Conservation (phyloP, 2,797 vertebrate species). For the Lutjanus argentimaculatus region DNA sequence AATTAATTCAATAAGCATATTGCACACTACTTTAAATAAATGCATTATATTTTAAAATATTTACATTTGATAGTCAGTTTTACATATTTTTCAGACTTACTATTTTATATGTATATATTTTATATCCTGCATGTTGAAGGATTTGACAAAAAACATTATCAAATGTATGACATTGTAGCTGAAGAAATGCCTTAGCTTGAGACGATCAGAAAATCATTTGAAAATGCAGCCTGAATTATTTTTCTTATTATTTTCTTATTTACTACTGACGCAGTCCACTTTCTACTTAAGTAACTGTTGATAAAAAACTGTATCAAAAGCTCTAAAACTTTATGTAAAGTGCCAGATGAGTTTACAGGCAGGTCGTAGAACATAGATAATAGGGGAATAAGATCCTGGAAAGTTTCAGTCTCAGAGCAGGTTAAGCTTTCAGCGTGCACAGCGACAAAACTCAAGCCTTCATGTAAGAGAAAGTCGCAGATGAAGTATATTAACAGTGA, state of each 20-base stretch:
- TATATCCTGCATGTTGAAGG: not conserved
- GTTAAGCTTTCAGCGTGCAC: constrained; percentile 3
- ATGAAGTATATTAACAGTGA: not conserved
- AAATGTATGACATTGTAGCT: not conserved
- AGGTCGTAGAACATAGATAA: not conserved
- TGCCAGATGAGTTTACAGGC: not conserved
- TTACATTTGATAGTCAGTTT: not conserved
- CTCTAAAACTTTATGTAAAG: not conserved
- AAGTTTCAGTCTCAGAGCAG: constrained; percentile 26
- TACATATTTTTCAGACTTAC: too few species aligned
- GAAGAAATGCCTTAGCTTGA: not conserved
- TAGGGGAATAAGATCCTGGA: not conserved
- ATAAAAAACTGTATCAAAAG: not conserved
- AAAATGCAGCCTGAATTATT: not conserved
- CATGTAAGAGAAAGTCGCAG: not conserved
- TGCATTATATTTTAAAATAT: constrained; percentile 11
- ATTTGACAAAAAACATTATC: not conserved
- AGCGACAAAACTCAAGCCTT: constrained; percentile 6
- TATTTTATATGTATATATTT: too few species aligned
- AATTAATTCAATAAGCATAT: not conserved
- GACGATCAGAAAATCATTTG: not conserved
- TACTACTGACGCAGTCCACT: not conserved
- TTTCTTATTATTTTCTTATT: not conserved
- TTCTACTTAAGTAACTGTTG: not conserved
- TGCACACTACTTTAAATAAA: not conserved